Evolutionary conservation across 1,140 invertebrate species (phyloP).

Genomic region (Drosophila biarmipes): DNA sequence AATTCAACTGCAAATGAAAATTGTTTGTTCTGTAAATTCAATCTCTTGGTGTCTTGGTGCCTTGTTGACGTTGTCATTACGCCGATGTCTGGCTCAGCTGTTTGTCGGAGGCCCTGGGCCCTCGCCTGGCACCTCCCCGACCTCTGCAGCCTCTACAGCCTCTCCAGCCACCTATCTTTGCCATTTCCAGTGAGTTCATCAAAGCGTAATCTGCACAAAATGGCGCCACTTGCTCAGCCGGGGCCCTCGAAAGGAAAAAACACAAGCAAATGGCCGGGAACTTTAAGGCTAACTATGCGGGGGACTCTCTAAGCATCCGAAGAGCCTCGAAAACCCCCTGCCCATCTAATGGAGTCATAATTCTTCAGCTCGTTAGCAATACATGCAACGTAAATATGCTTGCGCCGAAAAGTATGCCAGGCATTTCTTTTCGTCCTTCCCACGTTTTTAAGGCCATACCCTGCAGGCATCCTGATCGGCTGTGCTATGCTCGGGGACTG

Average conservation of each 20-base stretch:
- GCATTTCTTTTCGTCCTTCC: conserved; percentile 66
- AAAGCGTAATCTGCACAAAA: conserved; percentile 82
- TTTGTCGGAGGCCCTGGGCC: conserved; percentile 1
- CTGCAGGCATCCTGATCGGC: conserved; percentile 13
- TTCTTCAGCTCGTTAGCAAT: conserved; percentile 80
- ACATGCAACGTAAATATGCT: conserved; percentile 76
- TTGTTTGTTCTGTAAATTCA: conserved; percentile 82
- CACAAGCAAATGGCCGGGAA: conserved; percentile 52
- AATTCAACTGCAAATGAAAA: conserved; percentile 83
- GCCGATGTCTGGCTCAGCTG: conserved; percentile 36
- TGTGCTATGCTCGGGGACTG: not conserved
- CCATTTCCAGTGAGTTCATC: conserved; percentile 63
- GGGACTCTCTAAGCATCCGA: conserved; percentile 11
- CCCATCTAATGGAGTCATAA: conserved; percentile 77
- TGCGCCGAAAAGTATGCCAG: conserved; percentile 67
- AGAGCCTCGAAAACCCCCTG: conserved; percentile 4
- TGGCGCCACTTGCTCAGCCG: conserved; percentile 70
- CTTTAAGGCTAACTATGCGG: conserved; percentile 77
- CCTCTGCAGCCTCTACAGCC: not conserved
- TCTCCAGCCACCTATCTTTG: not conserved
- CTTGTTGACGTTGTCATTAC: conserved; percentile 74
- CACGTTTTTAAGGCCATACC: conserved; percentile 63
- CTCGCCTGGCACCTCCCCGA: conserved; percentile 4
- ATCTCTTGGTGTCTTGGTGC: conserved; percentile 71
- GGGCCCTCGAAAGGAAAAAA: conserved; percentile 8